Base-by-base conservation (phyloP, 1,140 invertebrate species). In the Argopecten irradians region DNA sequence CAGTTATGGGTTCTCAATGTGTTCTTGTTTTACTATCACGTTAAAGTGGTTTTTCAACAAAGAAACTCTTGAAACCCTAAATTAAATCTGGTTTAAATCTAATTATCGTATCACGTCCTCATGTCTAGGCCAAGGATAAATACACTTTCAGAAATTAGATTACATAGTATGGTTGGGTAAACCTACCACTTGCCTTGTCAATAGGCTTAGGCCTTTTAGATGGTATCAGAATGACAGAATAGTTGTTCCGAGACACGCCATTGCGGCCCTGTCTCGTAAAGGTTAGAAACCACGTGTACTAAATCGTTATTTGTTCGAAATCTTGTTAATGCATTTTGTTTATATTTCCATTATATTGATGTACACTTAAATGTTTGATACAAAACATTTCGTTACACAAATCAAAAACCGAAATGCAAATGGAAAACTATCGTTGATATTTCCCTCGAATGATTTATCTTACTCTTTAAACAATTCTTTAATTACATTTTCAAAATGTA, bases 51-150 rank as follows among this genome's bases (percentile, higher is more conserved):
- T 46, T 46, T 46, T 46, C 1, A 16, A 16, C 8, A 28, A 28
- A 71, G 16, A n/a, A 28, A 22, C 22, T 71, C 28, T 16, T 5
- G 55, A 16, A 71, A 71, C 55, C 28, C n/a, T 28, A n/a, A 71
- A 71, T 71, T 71, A 71, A 71, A 71, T 71, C 55, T n/a, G 55
- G 55, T 71, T 71, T 28, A 71, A 71, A 71, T 71, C 55, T 71
- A 71, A 71, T 71, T 71, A 71, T 71, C 28, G 22, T 8, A 71
- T n/a, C 55, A 28, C 22, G 55, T 71, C 55, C 55, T 11, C 55
- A n/a, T 71, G 55, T 71, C 55, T 71, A 22, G n/a, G 55, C 1
- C 16, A 5, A 5, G 55, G 28, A 28, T 28, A n/a, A n/a, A 28
- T 71, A 71, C n/a, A 71, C 55, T 71, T n/a, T 22, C 22, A n/a